Base-by-base conservation (phyloP, 2,888 invertebrate genomes). In the Synergus japonicus region DNA sequence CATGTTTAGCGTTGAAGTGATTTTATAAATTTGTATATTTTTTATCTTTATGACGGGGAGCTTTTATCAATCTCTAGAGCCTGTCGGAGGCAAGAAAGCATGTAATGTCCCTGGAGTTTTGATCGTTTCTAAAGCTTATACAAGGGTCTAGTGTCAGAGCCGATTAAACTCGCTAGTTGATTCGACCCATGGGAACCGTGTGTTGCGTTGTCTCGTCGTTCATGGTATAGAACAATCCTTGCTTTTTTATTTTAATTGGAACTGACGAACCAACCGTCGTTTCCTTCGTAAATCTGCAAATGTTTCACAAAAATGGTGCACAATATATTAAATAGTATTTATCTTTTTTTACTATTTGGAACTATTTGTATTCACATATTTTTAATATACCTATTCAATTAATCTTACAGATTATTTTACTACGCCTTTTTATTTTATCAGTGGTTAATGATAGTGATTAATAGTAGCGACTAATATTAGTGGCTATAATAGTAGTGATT, bases 81-180 rank as follows among this genome's bases (percentile, higher is more conserved):
- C 37, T 22, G 73, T 73, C n/a, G 9, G 73, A 73, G 54, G 29
- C 37, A 73, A 73, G 49, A 73, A 73, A 13, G 73, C 49, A 49
- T 73, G 54, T 54, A 65, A 63, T 37, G 76, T 80, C 79, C 81
- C 83, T 76, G 22, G 80, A 79, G 83, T 43, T 65, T 79, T 58
- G 76, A 69, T 76, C 77, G 78, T 77, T 69, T 83, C 79, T 64
- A 60, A 65, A 46, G 49, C 49, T 78, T 43, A 60, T 79, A 76
- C 78, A 76, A 83, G 80, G 41, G 69, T 77, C 79, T 65, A 79
- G 76, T 73, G 77, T 76, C 79, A 76, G 82, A 79, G 81, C 78
- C 83, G 84, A 86, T 86, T 85, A 83, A 84, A 84, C 81, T 84
- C 76, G 76, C 79, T 81, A 78, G 83, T 79, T 84, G 83, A 86